Evolutionary conservation across 2,888 invertebrate genomes (phyloP), one percentile per base, ranked within the genome.

Genomic region (Cryptosula pallasiana): DNA sequence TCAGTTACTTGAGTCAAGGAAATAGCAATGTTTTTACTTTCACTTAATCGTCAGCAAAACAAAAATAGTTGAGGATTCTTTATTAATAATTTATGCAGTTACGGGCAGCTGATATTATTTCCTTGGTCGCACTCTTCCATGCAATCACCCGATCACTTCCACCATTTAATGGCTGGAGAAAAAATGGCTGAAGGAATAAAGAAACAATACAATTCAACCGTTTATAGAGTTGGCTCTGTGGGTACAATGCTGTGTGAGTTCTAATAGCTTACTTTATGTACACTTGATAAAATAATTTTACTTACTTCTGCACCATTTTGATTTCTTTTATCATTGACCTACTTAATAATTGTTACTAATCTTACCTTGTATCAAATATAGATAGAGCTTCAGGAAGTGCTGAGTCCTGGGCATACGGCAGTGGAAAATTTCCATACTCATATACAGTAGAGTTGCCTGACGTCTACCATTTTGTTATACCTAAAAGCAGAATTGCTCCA

Each of bases 101-200:
- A 63, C n/a, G 63, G 63, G 3, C 63, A 63, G 63, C 9, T 63
- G 32, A 63, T 63, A 63, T 32, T 63, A 34, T 63, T 63, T 32
- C 63, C 63, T 3, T 63, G 63, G 63, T 63, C 63, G 5, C 63
- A 63, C 32, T 63, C 63, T 34, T 27, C 20, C 63, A 32, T 32
- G 3, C 9, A 63, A 2, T 63, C 63, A 3, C 63, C 63, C 32
- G 63, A 63, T 32, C 32, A 63, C 32, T 27, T 29, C 34, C 32
- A 63, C 27, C 63, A 63, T 32, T 5, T 27, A 27, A 25, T 27
- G 27, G 63, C 63, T 63, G 63, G 25, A 25, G 25, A 63, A 9
- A 27, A 63, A 32, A 25, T 63, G 20, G 63, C 63, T 13, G 63
- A 63, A 63, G 63, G 63, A 5, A 25, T 63, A 16, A 63, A 27